A percentile compares a stretch with the other conserved stretches of the same genome.
phyloP scores from a whole-genome alignment of 1,140 invertebrate species.

The Neuroterus valhalla region DNA sequence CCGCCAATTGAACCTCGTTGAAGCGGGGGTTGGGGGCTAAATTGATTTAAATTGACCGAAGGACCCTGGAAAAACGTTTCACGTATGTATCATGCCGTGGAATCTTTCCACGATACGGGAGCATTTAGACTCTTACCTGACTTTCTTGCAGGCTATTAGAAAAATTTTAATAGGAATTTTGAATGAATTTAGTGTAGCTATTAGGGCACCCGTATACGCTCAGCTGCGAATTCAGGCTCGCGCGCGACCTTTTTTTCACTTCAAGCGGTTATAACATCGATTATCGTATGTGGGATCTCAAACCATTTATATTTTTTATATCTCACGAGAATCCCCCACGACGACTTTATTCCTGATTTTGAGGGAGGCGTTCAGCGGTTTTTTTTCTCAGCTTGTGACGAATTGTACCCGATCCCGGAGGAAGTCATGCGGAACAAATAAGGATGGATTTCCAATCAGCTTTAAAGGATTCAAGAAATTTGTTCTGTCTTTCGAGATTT shows the following conservation, averaged over 20 bases:
- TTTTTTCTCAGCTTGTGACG: neutral
- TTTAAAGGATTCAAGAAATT: too few species aligned
- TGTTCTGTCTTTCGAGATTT: too few species aligned
- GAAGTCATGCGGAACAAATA: too few species aligned
- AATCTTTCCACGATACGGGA: conserved; percentile 71
- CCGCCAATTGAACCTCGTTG: conserved; percentile 69
- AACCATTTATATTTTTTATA: conserved; percentile 44
- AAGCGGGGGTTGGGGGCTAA: conserved; percentile 65
- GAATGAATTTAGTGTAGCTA: conserved; percentile 58
- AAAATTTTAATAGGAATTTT: conserved; percentile 43
- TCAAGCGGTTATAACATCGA: conserved; percentile 44
- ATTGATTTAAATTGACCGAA: conserved; percentile 73
- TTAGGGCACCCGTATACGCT: conserved; percentile 68
- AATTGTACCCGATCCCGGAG: neutral
- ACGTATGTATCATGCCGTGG: conserved; percentile 52
- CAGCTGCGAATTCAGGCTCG: conserved; percentile 60
- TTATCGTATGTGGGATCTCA: conserved; percentile 56
- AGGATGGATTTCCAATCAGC: too few species aligned
- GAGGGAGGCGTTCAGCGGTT: neutral
- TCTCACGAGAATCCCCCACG: conserved; percentile 4
- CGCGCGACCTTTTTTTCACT: conserved; percentile 42
- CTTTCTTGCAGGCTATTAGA: conserved; percentile 52
- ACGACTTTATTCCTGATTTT: conserved; percentile 12
- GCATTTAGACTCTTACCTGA: conserved; percentile 70
- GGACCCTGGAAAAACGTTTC: conserved; percentile 46